Evolutionary conservation across 2,113 vertebrate genomes (phyloP), one percentile per base, ranked within the genome.

Genomic region (Salvelinus namaycush): DNA sequence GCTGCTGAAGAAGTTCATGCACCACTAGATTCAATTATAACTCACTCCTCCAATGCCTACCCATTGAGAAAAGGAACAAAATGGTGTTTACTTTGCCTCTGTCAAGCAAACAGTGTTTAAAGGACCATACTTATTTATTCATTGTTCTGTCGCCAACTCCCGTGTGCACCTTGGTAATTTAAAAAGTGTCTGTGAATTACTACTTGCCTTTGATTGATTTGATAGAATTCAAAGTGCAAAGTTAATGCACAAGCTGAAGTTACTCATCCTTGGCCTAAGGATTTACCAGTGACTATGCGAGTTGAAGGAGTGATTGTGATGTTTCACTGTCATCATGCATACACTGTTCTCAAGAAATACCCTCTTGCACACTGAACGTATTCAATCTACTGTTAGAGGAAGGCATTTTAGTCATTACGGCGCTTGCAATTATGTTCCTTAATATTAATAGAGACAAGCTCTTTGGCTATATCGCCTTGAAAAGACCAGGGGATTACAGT

Each of bases 1-100:
- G 88, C 83, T 81, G 89, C 86, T 84, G 83, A 81, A 86, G 80
- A 88, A 81, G 86, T 91, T 91, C 86, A 92, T 87, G 90, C 89
- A 87, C 81, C 77, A 39, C 79, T 90, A 86, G 85, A 93, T 89
- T 90, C 88, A 91, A 91, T 92, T 91, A 92, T 88, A 88, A 90
- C 89, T 86, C 84, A 87, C 77, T 86, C 68, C 80, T 68, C 86
- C 81, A 88, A 93, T 90, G 78, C 83, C 81, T 68, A 79, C 79
- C 81, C 76, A 76, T 73, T 77, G 76, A 81, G 72, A 79, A 84
- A 83, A 72, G 72, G 70, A 87, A 81, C 83, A 44, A 75, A 89
- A 91, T 87, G 81, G 81, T 84, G 81, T 89, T 91, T 89, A 88
- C 81, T 86, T 81, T 88, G 77, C 76, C 70, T 73, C 68, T 82